Conservation (phyloP, 2,113 vertebrate genomes). For the Acrocephalus arundinaceus region DNA sequence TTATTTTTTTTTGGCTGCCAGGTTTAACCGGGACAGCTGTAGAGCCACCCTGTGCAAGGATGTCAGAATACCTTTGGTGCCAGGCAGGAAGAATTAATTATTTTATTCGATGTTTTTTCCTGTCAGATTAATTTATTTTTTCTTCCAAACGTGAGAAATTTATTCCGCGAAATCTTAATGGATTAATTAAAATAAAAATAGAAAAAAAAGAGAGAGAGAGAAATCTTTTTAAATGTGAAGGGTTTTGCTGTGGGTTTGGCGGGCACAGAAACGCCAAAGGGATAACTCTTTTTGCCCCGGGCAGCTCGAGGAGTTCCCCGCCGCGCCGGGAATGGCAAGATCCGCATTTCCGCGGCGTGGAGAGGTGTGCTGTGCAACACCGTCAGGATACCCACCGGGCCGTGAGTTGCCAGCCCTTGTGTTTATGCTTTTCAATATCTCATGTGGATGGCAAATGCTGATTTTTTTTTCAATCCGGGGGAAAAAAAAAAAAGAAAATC, state of each 20-base stretch:
- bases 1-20: background rate
- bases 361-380: conserved; percentile 33
- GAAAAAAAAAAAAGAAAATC: background rate
- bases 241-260: background rate
- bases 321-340: too few relatives aligned
- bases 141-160: background rate
- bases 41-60: background rate
- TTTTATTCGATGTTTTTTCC: background rate
- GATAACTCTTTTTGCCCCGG: background rate
- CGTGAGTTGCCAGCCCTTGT: conserved; percentile 75
- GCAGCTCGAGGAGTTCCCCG: background rate
- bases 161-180: background rate
- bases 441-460: conserved; percentile 79
- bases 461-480: conserved; percentile 76
- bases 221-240: background rate
- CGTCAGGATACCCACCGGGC: conserved; percentile 43
- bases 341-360: background rate
- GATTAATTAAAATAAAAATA: too few relatives aligned
- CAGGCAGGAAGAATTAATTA: background rate
- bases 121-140: background rate
- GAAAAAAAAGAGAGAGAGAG: background rate
- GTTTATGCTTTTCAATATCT: conserved; percentile 77
- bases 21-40: background rate
- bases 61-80: background rate
- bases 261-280: background rate